These are phyloP conservation scores for Serripes groenlandicus DNA, from an alignment of 2,888 invertebrate genomes.

Conservation along the genomic window DNA sequence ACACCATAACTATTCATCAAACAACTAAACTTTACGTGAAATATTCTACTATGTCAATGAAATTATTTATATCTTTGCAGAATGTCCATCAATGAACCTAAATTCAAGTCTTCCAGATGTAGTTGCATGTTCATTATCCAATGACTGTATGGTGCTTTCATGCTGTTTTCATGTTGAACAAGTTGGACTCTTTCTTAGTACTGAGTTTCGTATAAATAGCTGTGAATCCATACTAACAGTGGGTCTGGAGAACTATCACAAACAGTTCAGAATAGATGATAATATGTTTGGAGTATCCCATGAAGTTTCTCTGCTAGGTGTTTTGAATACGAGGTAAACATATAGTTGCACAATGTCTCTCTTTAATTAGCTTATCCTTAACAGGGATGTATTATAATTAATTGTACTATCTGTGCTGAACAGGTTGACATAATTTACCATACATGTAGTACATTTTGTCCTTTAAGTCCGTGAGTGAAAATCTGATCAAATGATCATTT, in stretches of 20 bases:
- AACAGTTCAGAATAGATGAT: neutral
- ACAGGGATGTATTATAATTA: too few relatives aligned
- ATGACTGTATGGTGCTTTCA: constrained; percentile 42
- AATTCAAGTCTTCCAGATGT: constrained; percentile 4
- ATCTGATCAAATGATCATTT: too few relatives aligned
- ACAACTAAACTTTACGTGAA: too few relatives aligned
- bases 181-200: constrained; percentile 38
- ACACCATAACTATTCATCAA: too few relatives aligned
- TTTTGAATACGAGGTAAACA: constrained; percentile 22
- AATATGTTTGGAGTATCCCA: neutral
- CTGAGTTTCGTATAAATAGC: constrained; percentile 17
- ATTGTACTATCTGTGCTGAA: too few relatives aligned
- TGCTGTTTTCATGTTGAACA: constrained; percentile 49
- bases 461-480: too few relatives aligned
- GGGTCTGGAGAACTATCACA: neutral
- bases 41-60: too few relatives aligned
- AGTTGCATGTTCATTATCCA: constrained; percentile 44
- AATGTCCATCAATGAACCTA: constrained; percentile 23
- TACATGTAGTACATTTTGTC: too few relatives aligned
- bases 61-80: constrained; percentile 9
- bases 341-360: too few relatives aligned
- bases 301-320: constrained; percentile 20
- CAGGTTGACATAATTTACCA: too few relatives aligned
- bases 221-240: constrained; percentile 26
- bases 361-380: too few relatives aligned